phyloP scores from a whole-genome alignment of 2,797 vertebrate genomes.

The Chloroceryle inda region DNA sequence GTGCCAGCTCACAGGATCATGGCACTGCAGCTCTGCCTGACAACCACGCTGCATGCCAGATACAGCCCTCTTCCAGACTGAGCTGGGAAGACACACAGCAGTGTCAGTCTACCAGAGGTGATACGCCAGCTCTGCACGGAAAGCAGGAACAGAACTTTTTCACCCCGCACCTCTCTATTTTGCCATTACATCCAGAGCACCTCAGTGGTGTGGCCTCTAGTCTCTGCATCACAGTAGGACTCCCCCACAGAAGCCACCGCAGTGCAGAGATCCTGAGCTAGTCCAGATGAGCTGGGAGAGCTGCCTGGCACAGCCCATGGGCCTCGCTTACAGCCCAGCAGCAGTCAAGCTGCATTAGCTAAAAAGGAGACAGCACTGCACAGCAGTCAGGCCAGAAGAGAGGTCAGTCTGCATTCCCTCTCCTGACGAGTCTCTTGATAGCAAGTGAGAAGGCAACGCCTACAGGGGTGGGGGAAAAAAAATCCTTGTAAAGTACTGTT shows the following conservation, averaged over 20 bases:
- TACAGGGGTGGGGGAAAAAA: neutral
- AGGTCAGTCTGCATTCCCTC: neutral
- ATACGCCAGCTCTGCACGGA: neutral
- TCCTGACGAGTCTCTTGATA: neutral
- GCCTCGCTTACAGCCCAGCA: neutral
- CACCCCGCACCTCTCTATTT: neutral
- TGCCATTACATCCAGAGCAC: neutral
- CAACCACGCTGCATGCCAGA: neutral
- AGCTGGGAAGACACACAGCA: neutral
- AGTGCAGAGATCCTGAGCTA: neutral
- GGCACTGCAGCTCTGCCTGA: conserved; percentile 12
- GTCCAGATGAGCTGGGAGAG: neutral
- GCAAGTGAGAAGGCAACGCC: neutral
- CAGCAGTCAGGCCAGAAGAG: neutral
- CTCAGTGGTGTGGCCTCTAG: neutral
- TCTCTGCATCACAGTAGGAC: fast-evolving
- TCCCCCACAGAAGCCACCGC: neutral
- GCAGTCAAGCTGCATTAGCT: neutral
- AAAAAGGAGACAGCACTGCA: neutral
- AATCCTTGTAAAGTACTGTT: neutral
- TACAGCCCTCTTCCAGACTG: neutral
- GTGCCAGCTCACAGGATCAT: neutral
- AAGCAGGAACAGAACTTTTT: neutral
- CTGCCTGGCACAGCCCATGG: neutral
- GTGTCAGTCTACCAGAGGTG: neutral